Percentiles rank a stretch among this genome's conserved stretches.
phyloP scores from a whole-genome alignment of 2,888 invertebrate species.

The Rhogogaster chlorosoma region DNA sequence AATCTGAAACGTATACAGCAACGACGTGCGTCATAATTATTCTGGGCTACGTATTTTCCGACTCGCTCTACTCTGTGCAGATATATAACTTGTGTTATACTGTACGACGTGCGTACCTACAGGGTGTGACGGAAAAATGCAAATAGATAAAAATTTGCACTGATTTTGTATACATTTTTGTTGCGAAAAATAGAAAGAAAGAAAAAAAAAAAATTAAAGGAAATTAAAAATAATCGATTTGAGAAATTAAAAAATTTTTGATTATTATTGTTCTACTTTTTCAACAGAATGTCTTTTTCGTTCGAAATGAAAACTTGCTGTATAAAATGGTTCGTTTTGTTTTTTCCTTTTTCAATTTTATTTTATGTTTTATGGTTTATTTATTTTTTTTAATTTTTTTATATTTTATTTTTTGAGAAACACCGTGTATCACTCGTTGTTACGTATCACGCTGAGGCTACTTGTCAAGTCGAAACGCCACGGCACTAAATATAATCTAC shows the following conservation, averaged over 20 bases:
- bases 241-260: no score
- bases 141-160: background rate
- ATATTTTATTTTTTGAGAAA: background rate
- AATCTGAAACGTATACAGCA: constrained; percentile 14
- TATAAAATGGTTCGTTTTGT: background rate
- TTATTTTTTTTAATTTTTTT: background rate
- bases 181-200: no score
- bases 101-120: background rate
- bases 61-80: background rate
- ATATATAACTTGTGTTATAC: background rate
- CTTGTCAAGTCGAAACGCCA: constrained; percentile 25
- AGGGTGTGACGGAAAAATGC: background rate
- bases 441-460: background rate
- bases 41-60: constrained; percentile 22
- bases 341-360: background rate
- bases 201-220: no score
- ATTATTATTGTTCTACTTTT: no score
- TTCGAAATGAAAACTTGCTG: background rate
- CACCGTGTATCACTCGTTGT: background rate
- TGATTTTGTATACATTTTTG: background rate
- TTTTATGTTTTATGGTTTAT: background rate
- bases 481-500: constrained; percentile 38
- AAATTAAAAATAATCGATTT: no score
- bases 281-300: background rate
- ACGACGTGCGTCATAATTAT: constrained; percentile 39